phyloP scores from a whole-genome alignment of 1,140 invertebrate species.

The Amphibalanus amphitrite region DNA sequence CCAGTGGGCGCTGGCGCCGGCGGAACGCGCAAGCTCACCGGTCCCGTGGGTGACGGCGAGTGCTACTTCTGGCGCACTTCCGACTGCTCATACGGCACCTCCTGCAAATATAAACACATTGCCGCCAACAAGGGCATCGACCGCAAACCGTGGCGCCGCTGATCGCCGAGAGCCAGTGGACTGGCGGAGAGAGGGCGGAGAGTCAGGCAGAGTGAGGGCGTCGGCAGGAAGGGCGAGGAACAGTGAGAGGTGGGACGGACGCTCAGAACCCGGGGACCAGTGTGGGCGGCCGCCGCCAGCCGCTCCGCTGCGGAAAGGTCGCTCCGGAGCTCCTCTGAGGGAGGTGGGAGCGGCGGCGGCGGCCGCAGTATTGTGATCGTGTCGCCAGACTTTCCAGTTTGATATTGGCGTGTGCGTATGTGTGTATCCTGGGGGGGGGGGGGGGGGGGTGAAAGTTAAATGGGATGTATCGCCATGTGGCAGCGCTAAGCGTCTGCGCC shows the following conservation, averaged over 20 bases:
- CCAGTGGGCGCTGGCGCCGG: background rate
- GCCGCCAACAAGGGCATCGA: constrained; percentile 29
- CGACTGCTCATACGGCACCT: constrained; percentile 29
- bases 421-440: background rate
- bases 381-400: background rate
- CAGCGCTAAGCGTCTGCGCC: background rate
- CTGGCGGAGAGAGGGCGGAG: no score
- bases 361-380: no score
- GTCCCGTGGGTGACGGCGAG: constrained; percentile 32
- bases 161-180: background rate
- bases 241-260: no score
- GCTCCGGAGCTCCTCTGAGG: background rate
- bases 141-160: constrained; percentile 31
- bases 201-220: background rate
- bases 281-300: no score
- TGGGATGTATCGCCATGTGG: no score
- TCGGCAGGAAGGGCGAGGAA: background rate
- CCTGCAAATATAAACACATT: constrained; percentile 29
- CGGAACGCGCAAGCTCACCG: constrained; percentile 21
- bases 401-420: background rate
- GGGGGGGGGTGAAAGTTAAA: no score
- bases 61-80: constrained; percentile 35
- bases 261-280: no score
- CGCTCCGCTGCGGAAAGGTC: background rate
- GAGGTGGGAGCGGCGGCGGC: no score